Conservation (phyloP, 2,888 invertebrate genomes). For the Sarcophaga rosellei region DNA sequence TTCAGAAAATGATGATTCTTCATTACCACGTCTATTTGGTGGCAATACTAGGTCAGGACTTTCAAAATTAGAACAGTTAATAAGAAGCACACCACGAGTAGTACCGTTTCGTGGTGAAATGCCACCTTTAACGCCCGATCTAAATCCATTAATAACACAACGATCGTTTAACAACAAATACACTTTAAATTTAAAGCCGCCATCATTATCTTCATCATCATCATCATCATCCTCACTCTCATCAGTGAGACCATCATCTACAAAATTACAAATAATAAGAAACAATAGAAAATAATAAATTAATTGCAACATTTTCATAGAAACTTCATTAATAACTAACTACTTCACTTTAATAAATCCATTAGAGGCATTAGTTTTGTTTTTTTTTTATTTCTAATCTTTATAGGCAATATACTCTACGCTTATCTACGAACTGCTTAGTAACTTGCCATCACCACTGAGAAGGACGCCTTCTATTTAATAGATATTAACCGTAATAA, state of each 20-base stretch:
- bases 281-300: constrained; percentile 58
- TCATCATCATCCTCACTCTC: constrained; percentile 71
- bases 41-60: constrained; percentile 74
- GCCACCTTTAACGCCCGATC: constrained; percentile 84
- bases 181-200: constrained; percentile 63
- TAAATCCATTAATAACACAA: constrained; percentile 73
- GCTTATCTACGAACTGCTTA: constrained; percentile 48
- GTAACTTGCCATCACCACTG: constrained; percentile 55
- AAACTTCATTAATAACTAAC: neutral
- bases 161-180: constrained; percentile 57
- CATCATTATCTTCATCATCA: constrained; percentile 72
- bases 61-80: constrained; percentile 84
- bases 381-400: constrained; percentile 44
- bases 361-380: constrained; percentile 49
- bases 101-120: constrained; percentile 88
- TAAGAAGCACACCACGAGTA: constrained; percentile 87
- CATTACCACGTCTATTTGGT: constrained; percentile 58
- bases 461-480: constrained; percentile 50
- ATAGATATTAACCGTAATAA: constrained; percentile 25
- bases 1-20: constrained; percentile 69
- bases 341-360: constrained; percentile 23
- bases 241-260: constrained; percentile 74
- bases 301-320: neutral
- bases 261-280: constrained; percentile 76
- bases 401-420: constrained; percentile 52